Percentiles rank a stretch among this genome's conserved stretches.
phyloP scores from a whole-genome alignment of 2,113 vertebrate species.

The Phrynosoma platyrhinos region DNA sequence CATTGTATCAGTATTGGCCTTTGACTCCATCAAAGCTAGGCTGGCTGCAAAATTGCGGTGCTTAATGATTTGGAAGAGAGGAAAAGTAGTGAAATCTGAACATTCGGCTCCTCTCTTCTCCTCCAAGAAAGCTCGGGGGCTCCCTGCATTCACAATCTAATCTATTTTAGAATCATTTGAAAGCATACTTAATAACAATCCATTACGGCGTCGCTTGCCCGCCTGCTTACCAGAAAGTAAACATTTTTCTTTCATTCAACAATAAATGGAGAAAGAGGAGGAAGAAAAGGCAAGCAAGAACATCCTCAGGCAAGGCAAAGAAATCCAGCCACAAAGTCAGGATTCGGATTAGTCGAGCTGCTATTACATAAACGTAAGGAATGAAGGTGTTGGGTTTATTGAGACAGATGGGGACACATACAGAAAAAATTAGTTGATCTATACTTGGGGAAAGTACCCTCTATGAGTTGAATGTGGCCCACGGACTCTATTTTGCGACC shows the following conservation, averaged over 20 bases:
- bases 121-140: neutral
- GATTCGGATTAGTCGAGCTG: neutral
- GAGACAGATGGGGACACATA: neutral
- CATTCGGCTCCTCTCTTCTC: neutral
- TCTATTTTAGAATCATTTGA: conserved; percentile 14
- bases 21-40: neutral
- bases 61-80: neutral
- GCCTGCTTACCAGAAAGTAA: neutral
- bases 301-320: conserved; percentile 3
- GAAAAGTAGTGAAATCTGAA: neutral
- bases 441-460: too few relatives aligned
- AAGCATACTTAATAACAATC: neutral
- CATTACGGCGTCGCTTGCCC: neutral
- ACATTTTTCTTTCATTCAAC: conserved; percentile 18
- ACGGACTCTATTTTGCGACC: too few relatives aligned
- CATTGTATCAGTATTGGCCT: neutral
- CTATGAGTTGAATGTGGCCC: too few relatives aligned
- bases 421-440: too few relatives aligned
- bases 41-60: neutral
- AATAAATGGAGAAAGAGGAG: neutral
- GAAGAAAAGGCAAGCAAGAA: neutral
- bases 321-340: conserved; percentile 10
- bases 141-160: neutral
- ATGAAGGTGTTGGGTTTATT: neutral
- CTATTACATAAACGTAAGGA: neutral